These are phyloP conservation scores for Poeciliopsis presidionis DNA, from an alignment of 2,797 vertebrate genomes.

Conservation along the genomic window DNA sequence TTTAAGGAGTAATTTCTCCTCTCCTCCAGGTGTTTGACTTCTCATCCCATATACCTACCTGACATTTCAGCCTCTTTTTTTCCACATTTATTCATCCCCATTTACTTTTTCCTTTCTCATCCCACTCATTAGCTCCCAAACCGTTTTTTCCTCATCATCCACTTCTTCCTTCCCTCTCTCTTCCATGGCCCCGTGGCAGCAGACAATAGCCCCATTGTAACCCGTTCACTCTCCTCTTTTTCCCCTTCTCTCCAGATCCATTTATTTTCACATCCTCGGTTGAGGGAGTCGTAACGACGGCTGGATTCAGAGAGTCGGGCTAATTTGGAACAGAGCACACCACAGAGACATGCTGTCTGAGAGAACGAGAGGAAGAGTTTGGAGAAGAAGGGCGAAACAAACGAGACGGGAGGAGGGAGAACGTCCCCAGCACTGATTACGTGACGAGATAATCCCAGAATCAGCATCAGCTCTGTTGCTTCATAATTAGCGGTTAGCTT, in stretches of 20 bases:
- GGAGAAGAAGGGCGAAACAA: conserved; percentile 16
- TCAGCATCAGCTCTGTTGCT: conserved; percentile 59
- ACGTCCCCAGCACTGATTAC: background rate
- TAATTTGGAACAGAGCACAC: conserved; percentile 73
- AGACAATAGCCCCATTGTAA: conserved; percentile 77
- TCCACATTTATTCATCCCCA: background rate
- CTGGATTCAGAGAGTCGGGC: conserved; percentile 50
- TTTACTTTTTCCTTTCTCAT: background rate
- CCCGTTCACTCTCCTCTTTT: conserved; percentile 48
- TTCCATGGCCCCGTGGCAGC: conserved; percentile 57
- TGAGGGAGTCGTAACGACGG: conserved; percentile 68
- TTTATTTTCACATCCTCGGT: conserved; percentile 82
- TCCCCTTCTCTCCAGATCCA: conserved; percentile 61
- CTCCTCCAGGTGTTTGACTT: background rate
- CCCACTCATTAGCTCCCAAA: background rate
- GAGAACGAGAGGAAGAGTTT: conserved; percentile 35
- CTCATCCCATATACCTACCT: background rate
- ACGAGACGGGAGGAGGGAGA: conserved; percentile 13
- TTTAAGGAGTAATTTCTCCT: background rate
- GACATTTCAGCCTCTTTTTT: background rate
- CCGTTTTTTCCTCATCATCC: conserved; percentile 1
- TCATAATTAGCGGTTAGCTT: conserved; percentile 70
- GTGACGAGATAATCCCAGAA: conserved; percentile 62
- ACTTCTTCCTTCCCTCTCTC: conserved; percentile 7
- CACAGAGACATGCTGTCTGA: conserved; percentile 63